Evolutionary conservation across 2,113 vertebrate species (phyloP), one percentile per base, ranked within the genome.

Genomic region (Rhombomys opimus): DNA sequence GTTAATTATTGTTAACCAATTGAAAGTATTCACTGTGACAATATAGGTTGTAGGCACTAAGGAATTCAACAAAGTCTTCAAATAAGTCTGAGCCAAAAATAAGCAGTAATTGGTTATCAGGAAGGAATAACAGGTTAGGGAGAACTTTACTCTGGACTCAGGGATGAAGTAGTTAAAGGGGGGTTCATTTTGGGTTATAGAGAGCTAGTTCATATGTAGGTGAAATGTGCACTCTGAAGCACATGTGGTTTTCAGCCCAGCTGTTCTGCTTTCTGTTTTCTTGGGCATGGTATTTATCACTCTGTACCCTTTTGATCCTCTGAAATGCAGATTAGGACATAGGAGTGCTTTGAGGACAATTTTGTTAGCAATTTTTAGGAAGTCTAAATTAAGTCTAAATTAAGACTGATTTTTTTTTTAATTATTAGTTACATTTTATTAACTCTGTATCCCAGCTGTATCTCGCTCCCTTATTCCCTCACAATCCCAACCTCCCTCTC

Each of bases 291-390:
- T 52, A 76, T 50, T 95, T 63, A 52, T 67, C 23, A 38, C 35
- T n/a, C 1, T 1, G 8, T 73, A 76, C 52, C 65, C 52, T 17
- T 76, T 92, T 54, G 18, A 54, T 88, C 72, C 38, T 84, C 75
- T 90, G 8, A 93, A 87, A 86, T 65, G 88, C 54, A 95, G 27
- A 18, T 14, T 52, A n/a, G n/a, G n/a, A n/a, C n/a, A n/a, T n/a
- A 50, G 70, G 35, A 70, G 32, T 23, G 8, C 87, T 72, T 68
- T 76, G 88, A 87, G 54, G 76, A 75, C 80, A 90, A 59, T 63
- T 61, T 73, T 73, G 46, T 41, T 87, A 17, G 68, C 87, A 88
- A 14, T 61, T 87, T 92, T 82, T 50, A 72, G 59, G 54, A 63
- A 38, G 86, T 59, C n/a, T n/a, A n/a, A n/a, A n/a, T n/a, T n/a